phyloP scores from a whole-genome alignment of 37 sponge, comb jelly and placozoan genomes.

The Oopsacas minuta region DNA sequence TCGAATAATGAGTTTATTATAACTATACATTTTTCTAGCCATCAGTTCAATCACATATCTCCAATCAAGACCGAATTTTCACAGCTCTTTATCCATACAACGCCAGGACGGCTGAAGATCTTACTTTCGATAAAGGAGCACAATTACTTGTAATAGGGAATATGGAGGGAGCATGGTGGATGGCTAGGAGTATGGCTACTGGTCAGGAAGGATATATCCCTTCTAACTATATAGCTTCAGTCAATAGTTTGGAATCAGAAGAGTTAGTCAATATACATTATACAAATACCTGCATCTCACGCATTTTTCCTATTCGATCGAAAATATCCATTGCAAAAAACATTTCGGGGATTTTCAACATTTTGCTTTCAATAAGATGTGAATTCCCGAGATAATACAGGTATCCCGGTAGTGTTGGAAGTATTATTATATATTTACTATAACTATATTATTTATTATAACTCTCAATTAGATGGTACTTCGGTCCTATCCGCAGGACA shows the following conservation, averaged over 20 bases:
- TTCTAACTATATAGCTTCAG: slow-evolving; percentile 67
- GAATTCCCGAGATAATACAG: too few relatives aligned
- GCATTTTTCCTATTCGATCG: too few relatives aligned
- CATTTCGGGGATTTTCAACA: too few relatives aligned
- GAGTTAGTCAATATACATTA: too few relatives aligned
- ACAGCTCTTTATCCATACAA: slow-evolving; percentile 57
- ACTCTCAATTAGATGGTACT: slow-evolving; percentile 79
- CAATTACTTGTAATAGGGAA: slow-evolving; percentile 43
- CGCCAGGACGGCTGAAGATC: slow-evolving; percentile 64
- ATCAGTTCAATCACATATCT: not conserved
- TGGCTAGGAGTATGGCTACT: slow-evolving; percentile 44
- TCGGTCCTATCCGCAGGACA: slow-evolving; percentile 43
- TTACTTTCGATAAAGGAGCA: slow-evolving; percentile 79
- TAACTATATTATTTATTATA: too few relatives aligned
- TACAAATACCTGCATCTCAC: too few relatives aligned
- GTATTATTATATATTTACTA: too few relatives aligned
- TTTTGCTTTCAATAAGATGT: too few relatives aligned
- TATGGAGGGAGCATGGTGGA: slow-evolving; percentile 80
- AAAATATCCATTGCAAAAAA: too few relatives aligned
- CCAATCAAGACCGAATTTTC: slow-evolving; percentile 22
- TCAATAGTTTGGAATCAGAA: slow-evolving; percentile 67
- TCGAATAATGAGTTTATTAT: too few relatives aligned
- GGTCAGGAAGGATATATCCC: slow-evolving; percentile 77
- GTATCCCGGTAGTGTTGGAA: too few relatives aligned
- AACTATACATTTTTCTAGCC: not conserved